These are phyloP conservation scores for Aplochiton taeniatus DNA, from an alignment of 2,797 vertebrate genomes.

Conservation along the genomic window DNA sequence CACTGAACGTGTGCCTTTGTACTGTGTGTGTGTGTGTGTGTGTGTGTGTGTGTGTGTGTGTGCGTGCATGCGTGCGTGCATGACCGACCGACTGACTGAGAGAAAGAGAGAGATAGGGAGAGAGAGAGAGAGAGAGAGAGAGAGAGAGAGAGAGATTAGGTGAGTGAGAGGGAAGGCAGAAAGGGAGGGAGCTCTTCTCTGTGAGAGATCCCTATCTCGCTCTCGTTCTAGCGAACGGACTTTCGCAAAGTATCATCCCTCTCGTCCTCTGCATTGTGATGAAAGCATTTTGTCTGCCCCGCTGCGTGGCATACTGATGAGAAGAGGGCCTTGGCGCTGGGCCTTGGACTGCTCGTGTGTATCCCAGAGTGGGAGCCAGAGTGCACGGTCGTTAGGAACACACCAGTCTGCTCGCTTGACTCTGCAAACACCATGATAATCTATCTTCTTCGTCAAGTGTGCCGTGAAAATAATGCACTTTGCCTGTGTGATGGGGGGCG, in stretches of 20 bases:
- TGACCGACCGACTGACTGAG: too few relatives aligned
- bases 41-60: neutral
- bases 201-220: conserved; percentile 25
- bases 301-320: conserved; percentile 42
- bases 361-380: conserved; percentile 13
- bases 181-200: neutral
- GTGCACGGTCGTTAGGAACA: conserved; percentile 38
- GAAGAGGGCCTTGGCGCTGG: conserved; percentile 16
- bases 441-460: conserved; percentile 30
- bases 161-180: neutral
- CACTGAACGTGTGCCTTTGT: too few relatives aligned
- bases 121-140: neutral
- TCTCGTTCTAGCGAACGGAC: conserved; percentile 21
- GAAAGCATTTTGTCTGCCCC: conserved; percentile 26
- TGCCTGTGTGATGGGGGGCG: conserved; percentile 7
- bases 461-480: neutral
- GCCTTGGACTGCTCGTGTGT: conserved; percentile 29
- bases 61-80: neutral
- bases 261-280: conserved; percentile 33
- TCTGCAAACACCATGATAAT: conserved; percentile 40
- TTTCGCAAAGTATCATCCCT: conserved; percentile 17
- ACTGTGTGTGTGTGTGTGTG: neutral
- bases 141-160: neutral
- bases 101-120: neutral
- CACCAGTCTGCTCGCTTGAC: conserved; percentile 12